Evolutionary conservation across 23 tunicate genomes (phyloP).

Genomic region (Halocynthia aurantium): DNA sequence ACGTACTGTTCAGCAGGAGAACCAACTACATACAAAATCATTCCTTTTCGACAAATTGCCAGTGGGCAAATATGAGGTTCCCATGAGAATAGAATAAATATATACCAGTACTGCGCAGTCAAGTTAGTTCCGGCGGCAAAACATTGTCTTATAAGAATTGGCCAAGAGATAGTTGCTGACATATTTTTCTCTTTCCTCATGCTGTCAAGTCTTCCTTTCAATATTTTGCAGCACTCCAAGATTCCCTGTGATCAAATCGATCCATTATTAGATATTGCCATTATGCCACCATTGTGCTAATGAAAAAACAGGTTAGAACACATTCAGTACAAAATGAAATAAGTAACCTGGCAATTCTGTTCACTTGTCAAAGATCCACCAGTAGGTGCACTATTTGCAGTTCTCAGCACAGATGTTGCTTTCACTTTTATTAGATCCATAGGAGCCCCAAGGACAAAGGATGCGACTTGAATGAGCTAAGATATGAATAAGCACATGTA

Average conservation of each 20-base stretch:
- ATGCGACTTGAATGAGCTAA: slow-evolving; percentile 70
- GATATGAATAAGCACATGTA: not conserved
- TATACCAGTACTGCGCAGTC: slow-evolving; percentile 19
- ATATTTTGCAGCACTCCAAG: slow-evolving; percentile 47
- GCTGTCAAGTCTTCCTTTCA: slow-evolving; percentile 60
- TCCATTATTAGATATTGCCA: too few relatives aligned
- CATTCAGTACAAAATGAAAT: not conserved
- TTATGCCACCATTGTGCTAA: too few relatives aligned
- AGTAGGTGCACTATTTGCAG: slow-evolving; percentile 56
- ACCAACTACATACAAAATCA: too few relatives aligned
- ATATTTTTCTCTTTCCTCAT: slow-evolving; percentile 1
- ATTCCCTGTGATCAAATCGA: slow-evolving; percentile 1
- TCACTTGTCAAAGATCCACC: slow-evolving; percentile 73
- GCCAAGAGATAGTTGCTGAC: slow-evolving; percentile 46
- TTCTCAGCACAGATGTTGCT: slow-evolving; percentile 38
- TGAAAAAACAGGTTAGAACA: too few relatives aligned
- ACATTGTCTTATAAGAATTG: slow-evolving; percentile 33
- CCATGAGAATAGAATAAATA: too few relatives aligned
- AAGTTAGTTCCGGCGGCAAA: slow-evolving; percentile 37
- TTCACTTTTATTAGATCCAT: slow-evolving; percentile 53
- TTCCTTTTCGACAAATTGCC: too few relatives aligned
- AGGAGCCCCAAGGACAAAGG: slow-evolving; percentile 53
- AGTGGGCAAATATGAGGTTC: too few relatives aligned
- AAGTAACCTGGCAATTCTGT: slow-evolving; percentile 46
- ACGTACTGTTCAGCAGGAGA: too few relatives aligned